Conservation (phyloP, 2,888 invertebrate genomes). For the Leucania comma region DNA sequence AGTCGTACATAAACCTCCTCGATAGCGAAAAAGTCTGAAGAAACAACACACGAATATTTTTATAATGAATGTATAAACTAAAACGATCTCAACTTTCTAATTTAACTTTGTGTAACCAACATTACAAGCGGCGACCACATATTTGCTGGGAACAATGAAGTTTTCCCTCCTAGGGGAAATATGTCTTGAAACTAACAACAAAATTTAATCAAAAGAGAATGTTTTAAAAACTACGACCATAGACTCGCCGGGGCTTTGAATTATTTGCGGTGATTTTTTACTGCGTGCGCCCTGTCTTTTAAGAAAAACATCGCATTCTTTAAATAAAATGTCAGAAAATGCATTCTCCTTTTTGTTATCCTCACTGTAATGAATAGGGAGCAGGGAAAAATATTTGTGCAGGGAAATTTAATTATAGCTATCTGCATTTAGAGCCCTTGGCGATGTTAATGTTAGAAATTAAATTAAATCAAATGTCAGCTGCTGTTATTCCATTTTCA, state of each 20-base stretch:
- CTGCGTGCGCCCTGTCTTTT: slow-evolving; percentile 20
- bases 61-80: slow-evolving; percentile 53
- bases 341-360: slow-evolving; percentile 48
- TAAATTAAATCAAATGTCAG: slow-evolving; percentile 32
- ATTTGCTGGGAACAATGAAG: slow-evolving; percentile 64
- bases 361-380: slow-evolving; percentile 35
- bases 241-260: slow-evolving; percentile 50
- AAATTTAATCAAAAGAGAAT: slow-evolving; percentile 64
- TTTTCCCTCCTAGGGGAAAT: slow-evolving; percentile 62
- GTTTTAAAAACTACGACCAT: slow-evolving; percentile 60
- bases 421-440: slow-evolving; percentile 41
- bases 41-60: slow-evolving; percentile 50
- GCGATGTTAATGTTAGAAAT: slow-evolving; percentile 46
- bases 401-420: slow-evolving; percentile 52
- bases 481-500: slow-evolving; percentile 13
- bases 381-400: slow-evolving; percentile 46
- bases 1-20: not conserved
- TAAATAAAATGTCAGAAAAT: slow-evolving; percentile 48
- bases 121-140: slow-evolving; percentile 66
- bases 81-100: slow-evolving; percentile 62
- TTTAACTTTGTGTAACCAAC: slow-evolving; percentile 64
- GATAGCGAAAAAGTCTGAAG: not conserved
- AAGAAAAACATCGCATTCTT: slow-evolving; percentile 46
- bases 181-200: slow-evolving; percentile 63
- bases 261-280: slow-evolving; percentile 59